Evolutionary conservation across 2,797 vertebrate species (phyloP).

Genomic region (Acropternis orthonyx): DNA sequence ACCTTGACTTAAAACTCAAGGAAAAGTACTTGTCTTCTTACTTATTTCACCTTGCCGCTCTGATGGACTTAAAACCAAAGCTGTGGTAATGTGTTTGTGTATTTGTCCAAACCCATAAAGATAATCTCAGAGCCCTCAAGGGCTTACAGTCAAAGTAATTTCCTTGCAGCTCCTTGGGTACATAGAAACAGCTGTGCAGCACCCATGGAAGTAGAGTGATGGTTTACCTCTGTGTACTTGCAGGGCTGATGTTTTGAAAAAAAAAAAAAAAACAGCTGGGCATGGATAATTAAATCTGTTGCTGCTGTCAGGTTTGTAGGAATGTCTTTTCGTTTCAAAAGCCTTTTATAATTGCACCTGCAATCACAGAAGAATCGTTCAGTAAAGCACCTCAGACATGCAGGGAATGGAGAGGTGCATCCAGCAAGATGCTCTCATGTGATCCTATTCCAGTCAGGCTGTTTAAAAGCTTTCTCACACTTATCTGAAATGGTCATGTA

Average conservation of each 20-base stretch:
- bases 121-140: neutral
- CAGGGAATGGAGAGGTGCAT: neutral
- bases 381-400: neutral
- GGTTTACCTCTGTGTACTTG: neutral
- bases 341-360: neutral
- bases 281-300: neutral
- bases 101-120: neutral
- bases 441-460: neutral
- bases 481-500: neutral
- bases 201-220: fast-evolving
- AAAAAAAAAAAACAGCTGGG: neutral
- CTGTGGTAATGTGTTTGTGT: neutral
- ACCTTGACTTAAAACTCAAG: neutral
- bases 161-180: neutral
- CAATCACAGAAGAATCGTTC: neutral
- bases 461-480: neutral
- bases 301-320: neutral
- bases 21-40: neutral
- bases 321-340: neutral
- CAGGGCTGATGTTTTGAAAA: neutral
- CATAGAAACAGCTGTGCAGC: neutral
- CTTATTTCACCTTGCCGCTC: neutral
- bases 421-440: neutral
- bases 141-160: neutral
- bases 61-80: neutral